Conservation (phyloP, 1,140 invertebrate genomes). For the Theocolax elegans region DNA sequence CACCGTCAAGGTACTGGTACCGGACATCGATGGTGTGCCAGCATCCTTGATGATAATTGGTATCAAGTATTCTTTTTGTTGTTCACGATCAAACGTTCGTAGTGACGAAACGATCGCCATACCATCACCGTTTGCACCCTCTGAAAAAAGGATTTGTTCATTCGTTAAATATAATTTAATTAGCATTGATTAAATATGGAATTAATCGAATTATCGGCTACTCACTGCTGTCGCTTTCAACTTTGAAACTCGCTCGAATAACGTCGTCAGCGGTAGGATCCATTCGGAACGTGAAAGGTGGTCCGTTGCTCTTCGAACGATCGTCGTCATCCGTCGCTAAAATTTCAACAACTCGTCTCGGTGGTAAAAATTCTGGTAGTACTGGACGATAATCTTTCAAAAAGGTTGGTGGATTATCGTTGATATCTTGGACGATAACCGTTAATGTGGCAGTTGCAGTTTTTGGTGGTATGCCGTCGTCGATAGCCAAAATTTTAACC, state of each 20-base stretch:
- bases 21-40: slow-evolving; percentile 90
- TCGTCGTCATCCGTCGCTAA: slow-evolving; percentile 95
- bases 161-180: slow-evolving; percentile 7
- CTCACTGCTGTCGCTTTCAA: slow-evolving; percentile 92
- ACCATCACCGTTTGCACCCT: slow-evolving; percentile 94
- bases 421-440: slow-evolving; percentile 95
- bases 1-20: slow-evolving; percentile 93
- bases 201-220: slow-evolving; percentile 46
- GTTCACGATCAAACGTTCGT: slow-evolving; percentile 92
- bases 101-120: slow-evolving; percentile 94
- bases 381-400: slow-evolving; percentile 93
- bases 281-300: slow-evolving; percentile 92
- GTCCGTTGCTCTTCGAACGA: slow-evolving; percentile 92
- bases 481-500: slow-evolving; percentile 88
- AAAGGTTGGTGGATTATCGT: slow-evolving; percentile 93
- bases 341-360: slow-evolving; percentile 91
- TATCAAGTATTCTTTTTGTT: slow-evolving; percentile 93
- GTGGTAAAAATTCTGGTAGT: slow-evolving; percentile 88
- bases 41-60: slow-evolving; percentile 94
- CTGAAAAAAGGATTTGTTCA: slow-evolving; percentile 61
- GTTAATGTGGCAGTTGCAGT: slow-evolving; percentile 95
- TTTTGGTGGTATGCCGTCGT: slow-evolving; percentile 92
- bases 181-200: background rate
- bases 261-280: slow-evolving; percentile 92
- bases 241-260: slow-evolving; percentile 92